Evolutionary conservation across 2,113 vertebrate species (phyloP).

Genomic region (crab-eating macaque (Macaca fascicularis)): T2T-MFA8v1.1 NC_088378.1:14217501-14218000

Average conservation of each 20-base stretch:
- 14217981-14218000: conserved; percentile 20
- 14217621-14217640: not conserved
- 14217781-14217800: not conserved
- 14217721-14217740: not conserved
- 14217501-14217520: not conserved
- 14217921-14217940: not conserved
- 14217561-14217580: not conserved
- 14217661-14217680: not conserved
- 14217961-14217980: not conserved
- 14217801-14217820: not conserved
- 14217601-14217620: not conserved
- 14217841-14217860: not conserved
- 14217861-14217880: not conserved
- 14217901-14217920: not conserved
- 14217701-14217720: not conserved
- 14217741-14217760: not conserved
- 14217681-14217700: not conserved
- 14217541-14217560: not conserved
- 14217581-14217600: not conserved
- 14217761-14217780: not conserved
- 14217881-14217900: not conserved
- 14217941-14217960: not conserved
- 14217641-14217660: not conserved
- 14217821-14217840: not conserved
- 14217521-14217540: not conserved